phyloP scores from a whole-genome alignment of 2,888 invertebrate species.

The Aethes cnicana region DNA sequence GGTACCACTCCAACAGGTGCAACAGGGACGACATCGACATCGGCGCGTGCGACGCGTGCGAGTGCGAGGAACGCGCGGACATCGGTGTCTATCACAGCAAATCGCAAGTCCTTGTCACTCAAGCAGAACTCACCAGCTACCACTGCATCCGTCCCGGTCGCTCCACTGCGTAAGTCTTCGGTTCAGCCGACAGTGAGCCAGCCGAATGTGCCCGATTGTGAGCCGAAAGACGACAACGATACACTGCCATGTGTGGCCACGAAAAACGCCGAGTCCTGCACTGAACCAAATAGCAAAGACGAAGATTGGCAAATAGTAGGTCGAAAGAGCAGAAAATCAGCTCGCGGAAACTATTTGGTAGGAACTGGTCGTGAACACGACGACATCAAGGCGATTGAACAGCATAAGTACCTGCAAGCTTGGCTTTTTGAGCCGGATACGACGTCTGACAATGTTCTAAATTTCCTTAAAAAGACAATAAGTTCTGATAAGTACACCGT shows the following conservation, averaged over 20 bases:
- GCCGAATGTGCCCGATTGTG: slow-evolving; percentile 1
- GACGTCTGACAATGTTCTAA: neutral
- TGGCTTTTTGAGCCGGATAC: neutral
- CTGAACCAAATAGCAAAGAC: too few species aligned
- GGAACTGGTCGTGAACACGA: neutral
- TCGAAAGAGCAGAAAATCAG: neutral
- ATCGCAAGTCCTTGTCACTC: neutral
- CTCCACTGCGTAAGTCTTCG: neutral
- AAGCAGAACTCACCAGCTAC: neutral
- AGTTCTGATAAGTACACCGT: neutral
- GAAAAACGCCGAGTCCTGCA: neutral
- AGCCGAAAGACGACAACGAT: neutral
- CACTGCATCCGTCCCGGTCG: neutral
- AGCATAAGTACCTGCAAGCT: neutral
- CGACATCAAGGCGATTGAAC: neutral
- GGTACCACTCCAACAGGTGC: neutral
- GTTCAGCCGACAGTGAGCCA: neutral
- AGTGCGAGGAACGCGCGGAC: neutral
- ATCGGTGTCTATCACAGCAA: neutral
- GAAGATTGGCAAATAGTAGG: too few species aligned
- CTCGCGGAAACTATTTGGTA: neutral
- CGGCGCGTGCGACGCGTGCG: neutral
- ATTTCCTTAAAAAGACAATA: neutral
- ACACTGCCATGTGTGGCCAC: neutral
- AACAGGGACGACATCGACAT: neutral